Conservation (phyloP, 1,140 invertebrate genomes). For the Thereuonema tuberculata region DNA sequence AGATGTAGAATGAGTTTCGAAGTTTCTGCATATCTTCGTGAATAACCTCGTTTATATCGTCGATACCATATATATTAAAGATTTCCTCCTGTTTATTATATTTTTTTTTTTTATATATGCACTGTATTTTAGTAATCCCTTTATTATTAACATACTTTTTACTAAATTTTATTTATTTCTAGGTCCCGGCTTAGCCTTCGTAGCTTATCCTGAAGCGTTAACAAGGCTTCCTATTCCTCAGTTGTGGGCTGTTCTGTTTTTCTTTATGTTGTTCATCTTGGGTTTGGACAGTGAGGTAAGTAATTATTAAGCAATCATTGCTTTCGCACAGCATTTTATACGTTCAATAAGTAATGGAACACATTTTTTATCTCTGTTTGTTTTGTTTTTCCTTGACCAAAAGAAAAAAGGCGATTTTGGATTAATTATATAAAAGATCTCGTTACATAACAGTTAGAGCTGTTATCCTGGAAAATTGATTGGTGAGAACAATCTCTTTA, state of each 20-base stretch:
- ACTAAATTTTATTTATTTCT: background rate
- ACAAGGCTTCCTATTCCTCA: slow-evolving; percentile 35
- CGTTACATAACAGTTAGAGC: too few species aligned
- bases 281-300: slow-evolving; percentile 27
- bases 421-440: background rate
- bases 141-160: background rate
- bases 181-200: slow-evolving; percentile 37
- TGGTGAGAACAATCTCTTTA: too few species aligned
- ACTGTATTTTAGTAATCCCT: too few species aligned
- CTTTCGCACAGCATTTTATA: background rate
- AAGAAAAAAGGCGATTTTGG: background rate
- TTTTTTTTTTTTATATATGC: too few species aligned
- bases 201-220: slow-evolving; percentile 42
- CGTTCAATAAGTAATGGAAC: too few species aligned
- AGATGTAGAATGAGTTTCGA: too few species aligned
- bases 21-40: too few species aligned
- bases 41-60: too few species aligned
- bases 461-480: too few species aligned
- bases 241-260: slow-evolving; percentile 40
- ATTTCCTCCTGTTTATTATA: too few species aligned
- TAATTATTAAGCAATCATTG: background rate
- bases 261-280: slow-evolving; percentile 33
- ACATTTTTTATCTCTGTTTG: too few species aligned
- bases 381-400: background rate
- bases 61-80: too few species aligned